Evolutionary conservation across 2,888 invertebrate species (phyloP).

Genomic region (Ptilodon capucinus): DNA sequence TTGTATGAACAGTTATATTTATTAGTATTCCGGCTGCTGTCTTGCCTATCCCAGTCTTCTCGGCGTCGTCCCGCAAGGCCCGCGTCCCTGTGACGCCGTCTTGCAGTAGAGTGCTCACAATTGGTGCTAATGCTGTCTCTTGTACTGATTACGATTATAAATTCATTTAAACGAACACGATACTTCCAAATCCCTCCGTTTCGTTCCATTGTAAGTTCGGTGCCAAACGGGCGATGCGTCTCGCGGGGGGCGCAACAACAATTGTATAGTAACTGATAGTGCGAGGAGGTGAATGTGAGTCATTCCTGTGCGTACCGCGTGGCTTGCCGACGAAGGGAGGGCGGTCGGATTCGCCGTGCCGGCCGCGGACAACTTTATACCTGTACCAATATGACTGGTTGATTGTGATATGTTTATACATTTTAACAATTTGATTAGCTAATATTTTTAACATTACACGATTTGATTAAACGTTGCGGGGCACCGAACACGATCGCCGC

Average conservation of each 20-base stretch:
- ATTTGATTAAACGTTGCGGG: background rate
- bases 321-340: slow-evolving; percentile 20
- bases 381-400: background rate
- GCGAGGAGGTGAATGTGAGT: slow-evolving; percentile 56
- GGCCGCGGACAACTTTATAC: too few relatives aligned
- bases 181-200: slow-evolving; percentile 54
- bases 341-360: background rate
- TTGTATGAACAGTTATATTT: background rate
- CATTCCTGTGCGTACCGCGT: slow-evolving; percentile 60
- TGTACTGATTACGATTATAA: background rate
- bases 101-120: slow-evolving; percentile 44
- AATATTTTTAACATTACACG: background rate
- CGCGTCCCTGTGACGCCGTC: background rate
- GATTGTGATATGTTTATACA: background rate
- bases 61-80: background rate
- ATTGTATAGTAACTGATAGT: slow-evolving; percentile 18
- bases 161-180: slow-evolving; percentile 16
- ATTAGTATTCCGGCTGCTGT: background rate
- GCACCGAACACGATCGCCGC: slow-evolving; percentile 5
- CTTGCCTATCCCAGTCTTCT: background rate
- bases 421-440: background rate
- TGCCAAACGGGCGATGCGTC: slow-evolving; percentile 25
- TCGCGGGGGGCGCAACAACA: slow-evolving; percentile 20
- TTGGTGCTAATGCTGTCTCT: slow-evolving; percentile 52
- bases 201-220: slow-evolving; percentile 24